A percentile compares a stretch with the other conserved stretches of the same genome.
Conservation (phyloP, 2,113 vertebrate species). For the Balaeniceps rex region DNA sequence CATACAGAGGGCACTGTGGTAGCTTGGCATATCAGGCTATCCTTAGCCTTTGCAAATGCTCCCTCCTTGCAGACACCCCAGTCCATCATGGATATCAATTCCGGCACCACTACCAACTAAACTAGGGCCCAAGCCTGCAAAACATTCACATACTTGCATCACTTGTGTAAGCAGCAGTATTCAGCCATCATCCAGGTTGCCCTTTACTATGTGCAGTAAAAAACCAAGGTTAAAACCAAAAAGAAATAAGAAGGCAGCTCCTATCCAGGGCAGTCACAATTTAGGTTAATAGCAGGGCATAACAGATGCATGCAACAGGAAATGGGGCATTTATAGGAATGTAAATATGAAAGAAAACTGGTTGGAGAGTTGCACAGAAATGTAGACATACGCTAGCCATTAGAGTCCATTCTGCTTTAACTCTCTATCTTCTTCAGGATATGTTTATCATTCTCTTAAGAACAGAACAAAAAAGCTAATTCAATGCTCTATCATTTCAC, state of each 20-base stretch:
- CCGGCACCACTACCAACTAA: not conserved
- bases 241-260: not conserved
- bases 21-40: not conserved
- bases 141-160: fast-evolving
- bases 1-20: not conserved
- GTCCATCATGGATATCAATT: not conserved
- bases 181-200: not conserved
- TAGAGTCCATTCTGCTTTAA: not conserved
- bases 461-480: not conserved
- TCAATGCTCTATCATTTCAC: not conserved
- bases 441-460: not conserved
- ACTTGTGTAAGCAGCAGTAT: not conserved
- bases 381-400: not conserved
- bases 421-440: not conserved
- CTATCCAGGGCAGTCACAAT: not conserved
- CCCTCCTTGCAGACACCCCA: not conserved
- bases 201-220: not conserved
- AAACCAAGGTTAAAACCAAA: not conserved
- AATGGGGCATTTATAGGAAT: not conserved
- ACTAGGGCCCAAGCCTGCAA: not conserved
- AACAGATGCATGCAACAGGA: not conserved
- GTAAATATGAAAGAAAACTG: not conserved
- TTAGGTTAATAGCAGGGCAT: not conserved
- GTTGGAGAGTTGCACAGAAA: not conserved
- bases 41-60: not conserved